These are phyloP conservation scores for Atherinomorus stipes DNA, from an alignment of 2,113 vertebrate species.

Conservation along the genomic window DNA sequence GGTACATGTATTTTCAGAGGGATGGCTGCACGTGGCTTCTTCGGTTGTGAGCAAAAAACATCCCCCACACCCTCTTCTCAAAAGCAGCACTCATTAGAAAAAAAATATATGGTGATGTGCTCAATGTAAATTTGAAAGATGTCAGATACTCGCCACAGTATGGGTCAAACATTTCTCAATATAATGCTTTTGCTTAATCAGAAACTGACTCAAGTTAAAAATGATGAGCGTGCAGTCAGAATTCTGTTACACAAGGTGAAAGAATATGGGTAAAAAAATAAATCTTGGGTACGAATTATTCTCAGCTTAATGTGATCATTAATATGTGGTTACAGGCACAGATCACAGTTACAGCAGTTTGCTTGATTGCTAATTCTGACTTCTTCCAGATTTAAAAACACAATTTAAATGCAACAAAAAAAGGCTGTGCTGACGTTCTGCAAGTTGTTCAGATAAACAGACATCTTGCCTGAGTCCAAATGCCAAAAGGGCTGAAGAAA, in stretches of 20 bases:
- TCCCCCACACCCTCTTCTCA: neutral
- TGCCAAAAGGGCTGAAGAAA: constrained; percentile 33
- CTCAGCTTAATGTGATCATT: constrained; percentile 37
- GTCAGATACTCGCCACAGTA: neutral
- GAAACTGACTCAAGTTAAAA: neutral
- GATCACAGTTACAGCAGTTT: constrained; percentile 59
- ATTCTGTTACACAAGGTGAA: too few species aligned
- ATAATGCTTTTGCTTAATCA: neutral
- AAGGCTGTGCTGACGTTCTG: constrained; percentile 30
- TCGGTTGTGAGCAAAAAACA: neutral
- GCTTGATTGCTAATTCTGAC: constrained; percentile 29
- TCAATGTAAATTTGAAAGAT: neutral
- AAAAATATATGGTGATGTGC: neutral
- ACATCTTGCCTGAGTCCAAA: constrained; percentile 55
- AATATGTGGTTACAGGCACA: constrained; percentile 22
- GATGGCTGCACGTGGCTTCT: constrained; percentile 15
- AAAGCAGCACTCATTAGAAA: neutral
- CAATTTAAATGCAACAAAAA: constrained; percentile 43
- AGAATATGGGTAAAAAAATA: constrained; percentile 16
- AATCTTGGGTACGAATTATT: constrained; percentile 17
- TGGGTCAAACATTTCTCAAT: neutral
- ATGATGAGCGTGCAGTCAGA: neutral
- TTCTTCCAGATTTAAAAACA: constrained; percentile 35
- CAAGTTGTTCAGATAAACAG: constrained; percentile 55
- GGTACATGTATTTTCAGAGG: neutral